Evolutionary conservation across 2,888 invertebrate species (phyloP).

Genomic region (Xylota sylvarum): DNA sequence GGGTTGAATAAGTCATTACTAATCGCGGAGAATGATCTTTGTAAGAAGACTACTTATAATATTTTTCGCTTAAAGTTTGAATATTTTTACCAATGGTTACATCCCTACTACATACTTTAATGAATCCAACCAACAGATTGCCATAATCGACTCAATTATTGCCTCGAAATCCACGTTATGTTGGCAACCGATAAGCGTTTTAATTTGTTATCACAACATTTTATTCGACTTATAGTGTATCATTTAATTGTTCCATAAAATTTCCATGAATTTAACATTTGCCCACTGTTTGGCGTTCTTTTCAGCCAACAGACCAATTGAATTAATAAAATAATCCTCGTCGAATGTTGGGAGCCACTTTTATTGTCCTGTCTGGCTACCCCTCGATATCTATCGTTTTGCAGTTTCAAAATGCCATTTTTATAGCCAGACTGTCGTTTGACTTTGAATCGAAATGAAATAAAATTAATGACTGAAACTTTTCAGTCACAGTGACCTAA

Average conservation of each 20-base stretch:
- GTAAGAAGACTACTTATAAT: background rate
- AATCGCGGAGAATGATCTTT: background rate
- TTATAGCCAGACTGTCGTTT: conserved; percentile 23
- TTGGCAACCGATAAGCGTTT: background rate
- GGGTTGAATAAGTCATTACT: background rate
- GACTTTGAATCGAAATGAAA: conserved; percentile 28
- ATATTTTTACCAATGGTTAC: no score
- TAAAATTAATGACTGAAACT: conserved; percentile 38
- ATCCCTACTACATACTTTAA: no score
- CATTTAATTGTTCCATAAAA: conserved; percentile 9
- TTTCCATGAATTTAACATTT: conserved; percentile 5
- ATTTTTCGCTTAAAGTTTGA: no score
- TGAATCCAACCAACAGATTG: background rate
- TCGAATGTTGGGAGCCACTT: background rate
- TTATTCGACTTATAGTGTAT: background rate
- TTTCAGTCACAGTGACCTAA: conserved; percentile 14
- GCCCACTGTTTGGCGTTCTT: background rate
- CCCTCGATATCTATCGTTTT: background rate
- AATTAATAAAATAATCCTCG: conserved; percentile 28
- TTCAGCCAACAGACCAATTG: background rate
- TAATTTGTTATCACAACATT: background rate
- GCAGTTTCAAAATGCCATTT: conserved; percentile 7
- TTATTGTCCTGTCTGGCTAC: conserved; percentile 6
- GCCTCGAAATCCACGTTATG: background rate
- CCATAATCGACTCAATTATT: background rate